Conservation (phyloP, 2,113 vertebrate species). For the Vulpes vulpes region DNA sequence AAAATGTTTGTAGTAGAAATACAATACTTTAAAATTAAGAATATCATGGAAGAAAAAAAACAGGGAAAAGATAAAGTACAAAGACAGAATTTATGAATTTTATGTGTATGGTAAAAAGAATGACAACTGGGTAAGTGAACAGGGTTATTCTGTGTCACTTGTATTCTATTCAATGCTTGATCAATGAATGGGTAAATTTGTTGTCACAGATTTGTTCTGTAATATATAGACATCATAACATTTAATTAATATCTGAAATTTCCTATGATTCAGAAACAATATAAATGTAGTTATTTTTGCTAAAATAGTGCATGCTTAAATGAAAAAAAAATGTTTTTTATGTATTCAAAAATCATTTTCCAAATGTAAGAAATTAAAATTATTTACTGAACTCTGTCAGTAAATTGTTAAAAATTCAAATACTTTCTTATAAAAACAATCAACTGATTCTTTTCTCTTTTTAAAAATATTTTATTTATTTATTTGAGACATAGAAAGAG, state of each 20-base stretch:
- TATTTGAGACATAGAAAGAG: too few relatives aligned
- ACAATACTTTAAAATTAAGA: not conserved
- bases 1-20: not conserved
- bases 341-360: not conserved
- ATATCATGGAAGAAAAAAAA: not conserved
- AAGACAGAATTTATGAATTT: not conserved
- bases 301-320: not conserved
- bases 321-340: not conserved
- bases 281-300: not conserved
- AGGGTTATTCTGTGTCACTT: not conserved
- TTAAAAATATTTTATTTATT: too few relatives aligned
- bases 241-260: not conserved
- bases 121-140: not conserved
- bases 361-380: not conserved
- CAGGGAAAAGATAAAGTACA: not conserved
- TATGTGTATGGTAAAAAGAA: not conserved
- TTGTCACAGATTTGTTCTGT: not conserved
- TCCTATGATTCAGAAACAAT: not conserved
- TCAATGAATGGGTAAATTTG: not conserved
- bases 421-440: not conserved
- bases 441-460: not conserved
- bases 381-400: not conserved
- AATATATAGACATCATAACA: accelerated
- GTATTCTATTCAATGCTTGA: not conserved
- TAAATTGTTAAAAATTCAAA: not conserved